These are phyloP conservation scores for Symphodus melops DNA, from an alignment of 2,113 vertebrate species.

Conservation along the genomic window DNA sequence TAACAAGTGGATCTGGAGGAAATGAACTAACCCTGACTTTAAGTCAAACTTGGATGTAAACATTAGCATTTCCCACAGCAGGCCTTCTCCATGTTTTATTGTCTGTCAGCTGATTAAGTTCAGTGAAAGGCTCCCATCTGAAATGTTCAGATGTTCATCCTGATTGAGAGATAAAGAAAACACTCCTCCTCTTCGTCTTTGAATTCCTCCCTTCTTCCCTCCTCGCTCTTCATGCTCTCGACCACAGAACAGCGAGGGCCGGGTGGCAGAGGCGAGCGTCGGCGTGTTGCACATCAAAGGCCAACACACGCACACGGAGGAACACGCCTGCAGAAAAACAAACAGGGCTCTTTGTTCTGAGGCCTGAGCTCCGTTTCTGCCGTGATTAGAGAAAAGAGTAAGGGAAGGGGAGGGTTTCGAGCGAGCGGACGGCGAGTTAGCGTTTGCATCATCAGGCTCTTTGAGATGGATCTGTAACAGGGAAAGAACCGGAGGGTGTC, in stretches of 20 bases:
- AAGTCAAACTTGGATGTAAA: not conserved
- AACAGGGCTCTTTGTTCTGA: conserved; percentile 79
- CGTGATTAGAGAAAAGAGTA: conserved; percentile 74
- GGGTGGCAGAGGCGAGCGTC: conserved; percentile 39
- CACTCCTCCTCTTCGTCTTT: conserved; percentile 46
- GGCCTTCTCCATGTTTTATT: conserved; percentile 9
- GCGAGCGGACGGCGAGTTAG: conserved; percentile 17
- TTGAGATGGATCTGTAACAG: conserved; percentile 46
- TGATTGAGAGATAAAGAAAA: conserved; percentile 72
- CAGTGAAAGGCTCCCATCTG: conserved; percentile 30
- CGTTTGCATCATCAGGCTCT: conserved; percentile 36
- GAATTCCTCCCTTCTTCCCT: conserved; percentile 38
- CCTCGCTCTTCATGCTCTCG: conserved; percentile 28
- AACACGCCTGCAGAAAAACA: conserved; percentile 75
- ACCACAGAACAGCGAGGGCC: conserved; percentile 20
- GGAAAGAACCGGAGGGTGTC: conserved; percentile 64
- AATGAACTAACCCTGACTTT: too few species aligned
- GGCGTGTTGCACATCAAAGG: conserved; percentile 76
- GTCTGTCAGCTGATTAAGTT: conserved; percentile 32
- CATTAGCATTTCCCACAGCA: conserved; percentile 19
- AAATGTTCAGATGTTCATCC: conserved; percentile 16
- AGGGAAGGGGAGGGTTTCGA: conserved; percentile 48
- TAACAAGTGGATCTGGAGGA: too few species aligned
- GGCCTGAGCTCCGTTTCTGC: conserved; percentile 29
- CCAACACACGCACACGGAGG: conserved; percentile 56